Conservation (phyloP, 2,888 invertebrate species). For the Lithophane semibrunnea region DNA sequence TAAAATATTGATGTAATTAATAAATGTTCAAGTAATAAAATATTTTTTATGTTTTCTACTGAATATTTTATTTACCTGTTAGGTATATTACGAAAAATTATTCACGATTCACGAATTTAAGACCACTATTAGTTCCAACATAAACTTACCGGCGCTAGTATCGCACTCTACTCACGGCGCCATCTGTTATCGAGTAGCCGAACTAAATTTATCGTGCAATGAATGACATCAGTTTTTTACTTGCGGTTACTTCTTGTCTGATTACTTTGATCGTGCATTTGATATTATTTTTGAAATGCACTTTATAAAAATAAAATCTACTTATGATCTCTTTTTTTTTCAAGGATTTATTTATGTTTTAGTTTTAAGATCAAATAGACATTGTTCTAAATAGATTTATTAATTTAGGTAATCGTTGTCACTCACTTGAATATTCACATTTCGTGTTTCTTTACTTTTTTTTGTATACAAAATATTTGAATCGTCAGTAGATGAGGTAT, state of each 20-base stretch:
- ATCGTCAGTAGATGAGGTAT: not conserved
- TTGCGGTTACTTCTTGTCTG: not conserved
- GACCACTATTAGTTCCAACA: constrained; percentile 33
- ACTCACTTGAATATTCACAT: not conserved
- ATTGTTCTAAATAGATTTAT: not conserved
- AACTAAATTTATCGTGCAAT: constrained; percentile 64
- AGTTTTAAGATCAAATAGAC: not conserved
- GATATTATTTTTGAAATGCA: not conserved
- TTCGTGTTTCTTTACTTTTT: constrained; percentile 14
- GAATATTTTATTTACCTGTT: not conserved
- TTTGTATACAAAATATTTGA: constrained; percentile 13
- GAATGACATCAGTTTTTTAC: not conserved
- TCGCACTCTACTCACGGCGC: constrained; percentile 69
- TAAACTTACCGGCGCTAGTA: constrained; percentile 62
- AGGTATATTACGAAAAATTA: not conserved
- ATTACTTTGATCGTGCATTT: not conserved
- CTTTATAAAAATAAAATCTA: not conserved
- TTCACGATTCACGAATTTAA: not conserved
- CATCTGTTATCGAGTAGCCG: constrained; percentile 82
- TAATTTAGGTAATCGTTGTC: not conserved
- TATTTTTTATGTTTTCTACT: not conserved
- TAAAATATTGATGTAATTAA: not conserved
- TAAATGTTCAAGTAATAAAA: not conserved
- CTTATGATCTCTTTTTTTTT: not conserved
- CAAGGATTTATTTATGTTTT: not conserved